Base-by-base conservation (phyloP, 2,888 invertebrate species). In the Catotricha subobsoleta region DNA sequence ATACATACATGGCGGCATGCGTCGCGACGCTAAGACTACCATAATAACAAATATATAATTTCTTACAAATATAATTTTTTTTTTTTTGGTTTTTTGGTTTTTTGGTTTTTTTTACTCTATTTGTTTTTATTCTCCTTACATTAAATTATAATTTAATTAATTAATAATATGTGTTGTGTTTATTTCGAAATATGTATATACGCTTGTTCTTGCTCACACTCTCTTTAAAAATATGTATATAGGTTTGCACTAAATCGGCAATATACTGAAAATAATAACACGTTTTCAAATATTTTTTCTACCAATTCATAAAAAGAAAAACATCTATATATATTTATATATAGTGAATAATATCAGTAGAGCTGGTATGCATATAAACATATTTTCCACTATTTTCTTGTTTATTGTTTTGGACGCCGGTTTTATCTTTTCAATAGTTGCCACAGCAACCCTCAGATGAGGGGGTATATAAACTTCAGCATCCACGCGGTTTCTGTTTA, bases 401-500 rank as follows among this genome's bases (percentile, higher is more conserved):
- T 39, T 39, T 39, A 30, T 39, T 39, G 30, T 39, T 28, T 39
- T 20, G 21, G 39, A 30, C 31, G 39, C 39, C 39, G 36, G 36
- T 36, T 36, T 36, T 20, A 36, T 36, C 36, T 36, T 36, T 23
- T 36, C 23, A 36, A 16, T 36, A 23, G 36, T 36, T 36, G 16
- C 13, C 16, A 20, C 36, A 36, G 36, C 36, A 36, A 36, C 36
- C 36, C 36, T 36, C 23, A 21, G 36, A 30, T 19, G 19, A 28
- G 21, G 39, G 40, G 20, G 33, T 40, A 40, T 40, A 40, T 38
- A 41, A 35, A 41, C 35, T 25, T 25, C 34, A 35, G 23, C 35
- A 21, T 28, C 27, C 41, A 41, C 35, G 41, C 35, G 34, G 41
- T 35, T 36, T 41, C 41, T 41, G 36, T 36, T 41, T 41, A 41